Evolutionary conservation across 2,797 vertebrate genomes (phyloP).

Genomic region (Sus cebifrons): DNA sequence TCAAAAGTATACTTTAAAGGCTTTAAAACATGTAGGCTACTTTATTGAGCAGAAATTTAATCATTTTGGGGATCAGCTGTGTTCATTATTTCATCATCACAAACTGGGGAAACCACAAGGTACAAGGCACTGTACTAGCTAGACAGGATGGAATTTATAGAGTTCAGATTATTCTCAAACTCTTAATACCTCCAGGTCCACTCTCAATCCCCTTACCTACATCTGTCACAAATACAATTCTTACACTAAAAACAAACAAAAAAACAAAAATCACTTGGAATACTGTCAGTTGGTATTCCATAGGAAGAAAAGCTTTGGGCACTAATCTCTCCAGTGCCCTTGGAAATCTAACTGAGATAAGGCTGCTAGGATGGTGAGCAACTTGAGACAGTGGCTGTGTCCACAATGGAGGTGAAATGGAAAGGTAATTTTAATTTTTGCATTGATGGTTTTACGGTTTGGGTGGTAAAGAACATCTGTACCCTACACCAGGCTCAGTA

Average conservation of each 20-base stretch:
- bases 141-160: not conserved
- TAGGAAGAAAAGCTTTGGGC: not conserved
- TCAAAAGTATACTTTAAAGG: constrained; percentile 23
- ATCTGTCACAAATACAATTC: constrained; percentile 21
- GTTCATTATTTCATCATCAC: constrained; percentile 8
- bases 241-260: not conserved
- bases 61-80: not conserved
- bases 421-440: constrained; percentile 29
- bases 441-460: constrained; percentile 54
- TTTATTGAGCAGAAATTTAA: constrained; percentile 46
- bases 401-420: not conserved
- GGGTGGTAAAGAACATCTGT: constrained; percentile 52
- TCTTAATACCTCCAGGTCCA: constrained; percentile 14
- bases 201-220: not conserved
- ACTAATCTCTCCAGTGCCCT: not conserved
- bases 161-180: constrained; percentile 10
- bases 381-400: not conserved
- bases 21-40: constrained; percentile 43
- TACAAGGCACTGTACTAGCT: constrained; percentile 55
- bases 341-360: not conserved
- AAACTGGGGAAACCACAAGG: constrained; percentile 23
- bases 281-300: not conserved
- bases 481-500: constrained; percentile 82
- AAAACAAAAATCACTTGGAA: not conserved
- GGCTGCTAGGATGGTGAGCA: not conserved